Evolutionary conservation across 2,888 invertebrate species (phyloP).

Genomic region (Rhodophaea formosa): DNA sequence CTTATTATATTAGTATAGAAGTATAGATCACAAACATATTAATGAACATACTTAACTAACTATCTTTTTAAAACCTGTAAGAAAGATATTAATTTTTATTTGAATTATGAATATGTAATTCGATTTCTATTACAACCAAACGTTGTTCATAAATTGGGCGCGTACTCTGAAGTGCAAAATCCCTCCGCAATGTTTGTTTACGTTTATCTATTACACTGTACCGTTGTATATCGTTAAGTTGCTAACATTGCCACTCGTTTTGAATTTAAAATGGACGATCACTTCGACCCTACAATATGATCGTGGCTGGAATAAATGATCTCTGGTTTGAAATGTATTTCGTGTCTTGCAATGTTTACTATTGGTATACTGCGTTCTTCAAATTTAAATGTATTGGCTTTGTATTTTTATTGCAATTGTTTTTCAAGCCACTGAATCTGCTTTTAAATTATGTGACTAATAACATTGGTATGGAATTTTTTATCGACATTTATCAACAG

Average conservation of each 20-base stretch:
- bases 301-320: conserved; percentile 8
- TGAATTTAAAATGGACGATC: conserved; percentile 13
- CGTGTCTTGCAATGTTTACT: not conserved
- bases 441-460: no score
- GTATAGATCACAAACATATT: no score
- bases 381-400: not conserved
- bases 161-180: not conserved
- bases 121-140: no score
- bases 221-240: not conserved
- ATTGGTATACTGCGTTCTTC: not conserved
- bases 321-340: not conserved
- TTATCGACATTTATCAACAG: no score
- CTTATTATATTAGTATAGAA: no score
- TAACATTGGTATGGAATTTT: no score
- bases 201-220: not conserved
- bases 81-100: no score
- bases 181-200: not conserved
- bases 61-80: no score
- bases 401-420: not conserved
- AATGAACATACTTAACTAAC: no score
- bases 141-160: not conserved
- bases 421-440: no score
- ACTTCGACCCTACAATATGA: conserved; percentile 10
- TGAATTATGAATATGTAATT: no score
- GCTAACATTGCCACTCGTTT: conserved; percentile 3